Evolutionary conservation across 2,113 vertebrate genomes (phyloP).

Genomic region (Chlorodrepanis virens): DNA sequence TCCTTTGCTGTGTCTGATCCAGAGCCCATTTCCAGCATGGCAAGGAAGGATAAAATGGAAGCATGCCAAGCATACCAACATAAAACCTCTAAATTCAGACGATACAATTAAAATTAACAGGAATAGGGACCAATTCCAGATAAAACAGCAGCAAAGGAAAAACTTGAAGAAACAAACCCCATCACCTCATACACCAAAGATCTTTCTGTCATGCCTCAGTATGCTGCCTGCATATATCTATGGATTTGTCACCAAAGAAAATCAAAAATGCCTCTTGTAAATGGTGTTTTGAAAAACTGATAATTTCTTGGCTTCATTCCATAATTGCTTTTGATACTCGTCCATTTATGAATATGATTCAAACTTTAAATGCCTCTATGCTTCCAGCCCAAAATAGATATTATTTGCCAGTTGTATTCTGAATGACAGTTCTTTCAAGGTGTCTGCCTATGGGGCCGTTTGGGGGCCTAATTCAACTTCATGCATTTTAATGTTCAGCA

Average conservation of each 20-base stretch:
- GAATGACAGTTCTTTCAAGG: not conserved
- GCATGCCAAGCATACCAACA: constrained; percentile 18
- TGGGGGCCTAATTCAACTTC: not conserved
- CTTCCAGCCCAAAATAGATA: not conserved
- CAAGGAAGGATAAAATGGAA: constrained; percentile 50
- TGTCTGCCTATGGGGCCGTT: not conserved
- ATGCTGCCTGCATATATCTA: not conserved
- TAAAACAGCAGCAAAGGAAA: constrained; percentile 50
- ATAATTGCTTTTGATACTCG: not conserved
- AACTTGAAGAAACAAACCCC: not conserved
- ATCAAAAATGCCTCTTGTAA: constrained; percentile 15
- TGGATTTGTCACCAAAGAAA: not conserved
- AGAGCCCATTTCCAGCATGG: constrained; percentile 31
- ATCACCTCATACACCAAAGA: not conserved
- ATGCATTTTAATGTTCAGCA: not conserved
- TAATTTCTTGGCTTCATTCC: constrained; percentile 52
- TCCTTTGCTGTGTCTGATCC: not conserved
- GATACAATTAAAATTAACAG: constrained; percentile 5
- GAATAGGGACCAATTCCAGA: constrained; percentile 40
- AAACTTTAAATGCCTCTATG: not conserved
- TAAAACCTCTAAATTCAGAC: constrained; percentile 34
- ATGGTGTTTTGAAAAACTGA: constrained; percentile 34
- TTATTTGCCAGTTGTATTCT: not conserved
- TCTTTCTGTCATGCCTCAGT: not conserved
- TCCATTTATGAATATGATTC: not conserved